Percentiles rank a stretch among this genome's conserved stretches.
Evolutionary conservation across 2,113 vertebrate genomes (phyloP).

Genomic region (Mandrillus leucophaeus): DNA sequence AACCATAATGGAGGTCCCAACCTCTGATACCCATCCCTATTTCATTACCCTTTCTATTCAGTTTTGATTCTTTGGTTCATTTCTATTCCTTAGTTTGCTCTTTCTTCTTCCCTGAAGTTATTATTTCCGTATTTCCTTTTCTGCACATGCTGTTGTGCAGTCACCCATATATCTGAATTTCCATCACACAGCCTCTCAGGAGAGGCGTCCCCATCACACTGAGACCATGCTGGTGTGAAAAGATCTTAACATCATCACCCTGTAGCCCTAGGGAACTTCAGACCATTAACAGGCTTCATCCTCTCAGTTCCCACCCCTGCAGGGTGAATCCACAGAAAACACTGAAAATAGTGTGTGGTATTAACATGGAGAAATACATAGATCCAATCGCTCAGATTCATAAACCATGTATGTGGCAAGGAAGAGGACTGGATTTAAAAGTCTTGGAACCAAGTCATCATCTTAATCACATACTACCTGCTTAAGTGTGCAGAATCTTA

Average conservation of each 20-base stretch:
- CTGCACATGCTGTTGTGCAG: neutral
- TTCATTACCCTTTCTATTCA: neutral
- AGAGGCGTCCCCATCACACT: neutral
- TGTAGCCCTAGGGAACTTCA: neutral
- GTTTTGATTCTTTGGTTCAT: neutral
- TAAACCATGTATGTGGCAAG: constrained; percentile 73
- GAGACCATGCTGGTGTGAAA: neutral
- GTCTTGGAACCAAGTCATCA: constrained; percentile 73
- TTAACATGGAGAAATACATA: constrained; percentile 64
- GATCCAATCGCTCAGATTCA: constrained; percentile 79
- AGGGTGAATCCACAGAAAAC: neutral
- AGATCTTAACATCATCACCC: neutral
- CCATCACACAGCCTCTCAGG: neutral
- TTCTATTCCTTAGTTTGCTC: neutral
- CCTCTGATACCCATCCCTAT: neutral
- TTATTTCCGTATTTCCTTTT: neutral
- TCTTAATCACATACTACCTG: constrained; percentile 74
- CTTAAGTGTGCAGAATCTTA: constrained; percentile 72
- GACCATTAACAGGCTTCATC: neutral
- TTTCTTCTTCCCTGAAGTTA: neutral
- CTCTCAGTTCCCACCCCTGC: neutral
- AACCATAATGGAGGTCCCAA: neutral
- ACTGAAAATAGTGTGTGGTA: neutral
- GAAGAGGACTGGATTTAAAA: constrained; percentile 50
- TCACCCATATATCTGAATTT: constrained; percentile 6